Percentiles rank a stretch among this genome's conserved stretches.
These are phyloP conservation scores for Epicauta chinensis DNA, from an alignment of 1,140 invertebrate genomes.

Conservation along the genomic window DNA sequence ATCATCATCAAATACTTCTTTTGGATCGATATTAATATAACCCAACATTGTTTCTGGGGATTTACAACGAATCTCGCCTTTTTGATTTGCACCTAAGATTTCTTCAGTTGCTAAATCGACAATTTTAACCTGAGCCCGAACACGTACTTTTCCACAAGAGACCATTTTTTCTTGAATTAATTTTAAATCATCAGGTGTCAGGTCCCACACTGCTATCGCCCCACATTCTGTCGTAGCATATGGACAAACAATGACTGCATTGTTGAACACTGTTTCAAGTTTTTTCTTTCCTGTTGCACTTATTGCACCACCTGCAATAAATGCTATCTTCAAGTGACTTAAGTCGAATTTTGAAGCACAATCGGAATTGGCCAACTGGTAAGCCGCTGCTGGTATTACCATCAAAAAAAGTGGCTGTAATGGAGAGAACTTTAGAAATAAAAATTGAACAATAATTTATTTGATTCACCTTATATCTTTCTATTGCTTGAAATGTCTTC, in stretches of 20 bases:
- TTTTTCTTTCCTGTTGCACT: neutral
- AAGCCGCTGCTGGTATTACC: neutral
- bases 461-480: slow-evolving; percentile 4
- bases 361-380: neutral
- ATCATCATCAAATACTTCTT: slow-evolving; percentile 56
- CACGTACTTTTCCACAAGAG: slow-evolving; percentile 2
- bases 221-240: slow-evolving; percentile 2
- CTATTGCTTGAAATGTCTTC: neutral
- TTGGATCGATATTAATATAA: slow-evolving; percentile 53
- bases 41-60: slow-evolving; percentile 47
- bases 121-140: slow-evolving; percentile 1
- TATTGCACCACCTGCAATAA: neutral
- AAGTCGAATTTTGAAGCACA: neutral
- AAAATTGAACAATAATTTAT: too few relatives aligned
- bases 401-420: slow-evolving; percentile 2
- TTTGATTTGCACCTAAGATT: slow-evolving; percentile 42
- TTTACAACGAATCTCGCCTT: slow-evolving; percentile 51
- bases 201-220: neutral
- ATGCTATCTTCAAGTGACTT: neutral
- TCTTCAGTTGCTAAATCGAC: slow-evolving; percentile 43
- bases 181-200: neutral
- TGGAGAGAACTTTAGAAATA: too few relatives aligned
- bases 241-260: neutral
- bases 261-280: neutral
- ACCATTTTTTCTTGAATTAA: neutral